Evolutionary conservation across 2,888 invertebrate species (phyloP).

Genomic region (Cerastis leucographa): DNA sequence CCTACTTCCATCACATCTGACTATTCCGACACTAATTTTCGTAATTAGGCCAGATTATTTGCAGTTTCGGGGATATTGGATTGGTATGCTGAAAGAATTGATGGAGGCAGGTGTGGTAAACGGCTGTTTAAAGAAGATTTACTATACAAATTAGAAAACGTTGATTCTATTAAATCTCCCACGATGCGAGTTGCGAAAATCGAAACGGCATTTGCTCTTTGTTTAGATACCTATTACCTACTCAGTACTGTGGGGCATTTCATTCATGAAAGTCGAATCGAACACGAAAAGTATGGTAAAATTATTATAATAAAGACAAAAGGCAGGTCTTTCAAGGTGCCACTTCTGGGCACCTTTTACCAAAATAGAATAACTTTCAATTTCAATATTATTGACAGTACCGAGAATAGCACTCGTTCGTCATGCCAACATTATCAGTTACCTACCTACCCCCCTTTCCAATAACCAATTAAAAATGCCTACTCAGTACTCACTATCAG

Average conservation of each 20-base stretch:
- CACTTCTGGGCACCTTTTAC: neutral
- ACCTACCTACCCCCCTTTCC: neutral
- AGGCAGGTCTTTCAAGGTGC: neutral
- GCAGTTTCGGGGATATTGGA: neutral
- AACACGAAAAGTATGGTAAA: neutral
- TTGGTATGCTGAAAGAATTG: neutral
- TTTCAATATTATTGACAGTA: neutral
- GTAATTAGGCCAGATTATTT: slow-evolving; percentile 22
- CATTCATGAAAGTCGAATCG: neutral
- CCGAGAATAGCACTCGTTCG: neutral
- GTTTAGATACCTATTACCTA: neutral
- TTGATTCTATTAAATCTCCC: neutral
- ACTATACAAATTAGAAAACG: neutral
- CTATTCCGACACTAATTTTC: slow-evolving; percentile 18
- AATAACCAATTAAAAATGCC: slow-evolving; percentile 18
- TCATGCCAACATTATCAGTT: neutral
- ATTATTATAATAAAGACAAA: neutral
- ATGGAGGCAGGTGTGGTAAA: slow-evolving; percentile 4
- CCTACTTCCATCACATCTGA: slow-evolving; percentile 40
- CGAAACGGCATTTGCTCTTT: neutral
- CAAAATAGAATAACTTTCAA: neutral
- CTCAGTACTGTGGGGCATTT: neutral
- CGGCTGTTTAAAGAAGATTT: neutral
- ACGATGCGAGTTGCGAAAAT: neutral
- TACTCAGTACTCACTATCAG: slow-evolving; percentile 4